Evolutionary conservation across 1,140 invertebrate species (phyloP).

Genomic region (Sarcophaga peregrina): DNA sequence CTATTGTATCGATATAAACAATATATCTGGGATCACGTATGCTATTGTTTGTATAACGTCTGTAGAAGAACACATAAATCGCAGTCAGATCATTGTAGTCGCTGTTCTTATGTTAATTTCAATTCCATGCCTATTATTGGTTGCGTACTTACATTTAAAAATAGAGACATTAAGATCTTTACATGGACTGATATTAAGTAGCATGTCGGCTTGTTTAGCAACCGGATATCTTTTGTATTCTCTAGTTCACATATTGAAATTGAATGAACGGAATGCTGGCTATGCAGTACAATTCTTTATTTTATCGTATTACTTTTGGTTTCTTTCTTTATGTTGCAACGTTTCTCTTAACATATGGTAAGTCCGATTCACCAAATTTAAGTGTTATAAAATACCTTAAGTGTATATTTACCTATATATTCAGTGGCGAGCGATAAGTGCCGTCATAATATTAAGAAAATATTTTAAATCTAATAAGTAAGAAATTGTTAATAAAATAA

Average conservation of each 20-base stretch:
- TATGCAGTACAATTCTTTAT: conserved; percentile 62
- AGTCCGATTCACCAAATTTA: conserved; percentile 3
- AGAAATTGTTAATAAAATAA: no score
- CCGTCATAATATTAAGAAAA: no score
- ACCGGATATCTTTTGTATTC: conserved; percentile 62
- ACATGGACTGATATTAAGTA: conserved; percentile 58
- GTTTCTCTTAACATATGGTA: conserved; percentile 61
- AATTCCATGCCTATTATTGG: conserved; percentile 59
- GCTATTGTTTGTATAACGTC: conserved; percentile 62
- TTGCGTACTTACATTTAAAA: conserved; percentile 57
- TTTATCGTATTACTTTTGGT: conserved; percentile 63
- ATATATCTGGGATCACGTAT: conserved; percentile 54
- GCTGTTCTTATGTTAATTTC: conserved; percentile 61
- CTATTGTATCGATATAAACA: conserved; percentile 62
- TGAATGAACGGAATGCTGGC: conserved; percentile 54
- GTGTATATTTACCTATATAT: no score
- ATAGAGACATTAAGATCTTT: conserved; percentile 54
- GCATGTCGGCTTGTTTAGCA: conserved; percentile 60
- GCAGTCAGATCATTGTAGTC: conserved; percentile 53
- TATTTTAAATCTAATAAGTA: no score
- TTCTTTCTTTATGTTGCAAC: conserved; percentile 61
- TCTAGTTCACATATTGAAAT: conserved; percentile 58
- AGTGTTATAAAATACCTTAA: no score
- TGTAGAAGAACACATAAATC: conserved; percentile 57
- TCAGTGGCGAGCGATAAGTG: no score